phyloP scores from a whole-genome alignment of 2,888 invertebrate species.

The Euspilapteryx auroguttella region DNA sequence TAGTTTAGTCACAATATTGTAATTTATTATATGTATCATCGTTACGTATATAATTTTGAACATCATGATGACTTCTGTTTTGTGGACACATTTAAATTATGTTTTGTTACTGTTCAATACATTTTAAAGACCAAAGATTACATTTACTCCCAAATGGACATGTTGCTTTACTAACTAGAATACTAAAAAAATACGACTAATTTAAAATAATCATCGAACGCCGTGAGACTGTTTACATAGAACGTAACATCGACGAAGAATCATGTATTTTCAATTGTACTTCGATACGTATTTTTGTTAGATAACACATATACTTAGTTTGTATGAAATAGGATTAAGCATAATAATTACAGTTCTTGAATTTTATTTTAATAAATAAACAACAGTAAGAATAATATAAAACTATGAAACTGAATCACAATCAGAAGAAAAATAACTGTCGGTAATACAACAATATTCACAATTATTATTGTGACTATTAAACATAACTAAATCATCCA shows the following conservation, averaged over 20 bases:
- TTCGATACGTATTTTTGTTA: slow-evolving; percentile 59
- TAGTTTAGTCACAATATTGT: slow-evolving; percentile 56
- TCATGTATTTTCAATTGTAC: slow-evolving; percentile 54
- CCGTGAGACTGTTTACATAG: slow-evolving; percentile 28
- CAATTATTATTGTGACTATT: slow-evolving; percentile 46
- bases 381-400: too few species aligned
- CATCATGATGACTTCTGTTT: slow-evolving; percentile 43
- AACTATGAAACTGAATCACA: slow-evolving; percentile 36
- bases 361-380: too few species aligned
- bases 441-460: slow-evolving; percentile 54
- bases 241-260: slow-evolving; percentile 30
- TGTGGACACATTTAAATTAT: slow-evolving; percentile 24
- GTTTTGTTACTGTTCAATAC: slow-evolving; percentile 20
- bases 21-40: slow-evolving; percentile 55
- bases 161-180: slow-evolving; percentile 19
- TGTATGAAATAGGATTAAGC: too few species aligned
- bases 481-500: slow-evolving; percentile 49
- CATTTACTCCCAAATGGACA: too few species aligned
- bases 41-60: slow-evolving; percentile 63
- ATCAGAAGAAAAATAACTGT: slow-evolving; percentile 24
- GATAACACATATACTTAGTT: slow-evolving; percentile 24
- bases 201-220: slow-evolving; percentile 22
- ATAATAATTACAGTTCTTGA: too few species aligned
- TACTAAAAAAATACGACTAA: slow-evolving; percentile 15
- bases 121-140: too few species aligned